Evolutionary conservation across 2,797 vertebrate genomes (phyloP).

Genomic region (Pantherophis vulpinus): DNA sequence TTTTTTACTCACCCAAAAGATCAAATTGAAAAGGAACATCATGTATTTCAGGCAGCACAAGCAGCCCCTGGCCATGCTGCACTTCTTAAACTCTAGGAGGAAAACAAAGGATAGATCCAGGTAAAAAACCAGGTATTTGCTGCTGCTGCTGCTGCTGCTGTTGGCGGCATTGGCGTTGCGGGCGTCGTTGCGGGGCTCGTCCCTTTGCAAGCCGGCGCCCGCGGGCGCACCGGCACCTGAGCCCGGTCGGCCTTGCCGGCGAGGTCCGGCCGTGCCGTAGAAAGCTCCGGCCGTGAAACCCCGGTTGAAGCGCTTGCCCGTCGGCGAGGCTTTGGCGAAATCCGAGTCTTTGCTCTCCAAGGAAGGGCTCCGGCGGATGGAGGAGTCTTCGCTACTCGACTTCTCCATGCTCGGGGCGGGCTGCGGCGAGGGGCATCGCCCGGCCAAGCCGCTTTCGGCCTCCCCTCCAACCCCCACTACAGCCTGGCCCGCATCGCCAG

Average conservation of each 20-base stretch:
- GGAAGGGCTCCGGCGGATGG: constrained; percentile 96
- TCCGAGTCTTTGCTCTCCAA: constrained; percentile 96
- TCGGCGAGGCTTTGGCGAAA: constrained; percentile 89
- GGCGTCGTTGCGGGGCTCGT: neutral
- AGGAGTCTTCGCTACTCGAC: constrained; percentile 99
- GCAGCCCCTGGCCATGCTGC: constrained; percentile 99
- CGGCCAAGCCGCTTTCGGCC: constrained; percentile 42
- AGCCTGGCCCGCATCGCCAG: constrained; percentile 59
- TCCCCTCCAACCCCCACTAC: constrained; percentile 42
- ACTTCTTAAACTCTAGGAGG: constrained; percentile 99
- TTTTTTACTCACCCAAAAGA: constrained; percentile 95
- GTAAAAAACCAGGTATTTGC: constrained; percentile 99
- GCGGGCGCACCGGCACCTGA: constrained; percentile 34
- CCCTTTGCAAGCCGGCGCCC: neutral
- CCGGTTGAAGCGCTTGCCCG: constrained; percentile 88
- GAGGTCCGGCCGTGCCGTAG: constrained; percentile 90
- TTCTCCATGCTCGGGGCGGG: constrained; percentile 92
- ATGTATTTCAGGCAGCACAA: constrained; percentile 98
- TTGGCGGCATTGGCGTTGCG: neutral
- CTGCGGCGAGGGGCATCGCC: constrained; percentile 81
- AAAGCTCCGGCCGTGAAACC: constrained; percentile 97
- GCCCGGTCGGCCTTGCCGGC: constrained; percentile 66
- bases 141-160: constrained; percentile 72
- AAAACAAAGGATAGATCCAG: constrained; percentile 99
- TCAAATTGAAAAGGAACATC: constrained; percentile 99